Evolutionary conservation across 2,797 vertebrate species (phyloP), one percentile per base, ranked within the genome.

Genomic region (Acipenser ruthenus): DNA sequence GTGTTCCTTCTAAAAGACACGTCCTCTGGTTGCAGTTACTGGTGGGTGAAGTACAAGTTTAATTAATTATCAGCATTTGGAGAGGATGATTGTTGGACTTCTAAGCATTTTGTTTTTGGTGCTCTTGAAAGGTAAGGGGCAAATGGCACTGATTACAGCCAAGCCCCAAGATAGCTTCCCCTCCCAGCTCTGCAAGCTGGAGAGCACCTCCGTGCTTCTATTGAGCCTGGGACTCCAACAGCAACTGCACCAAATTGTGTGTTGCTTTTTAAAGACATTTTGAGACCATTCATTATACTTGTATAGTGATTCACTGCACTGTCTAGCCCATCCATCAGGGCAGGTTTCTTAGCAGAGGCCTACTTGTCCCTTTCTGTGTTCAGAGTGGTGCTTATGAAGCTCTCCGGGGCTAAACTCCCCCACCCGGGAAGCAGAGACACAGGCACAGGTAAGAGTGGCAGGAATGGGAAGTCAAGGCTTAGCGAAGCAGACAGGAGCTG

Each of bases 401-500:
- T 59, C 37, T 52, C 15, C 62, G 5, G 23, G 58, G 63, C 47
- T 37, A 62, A 50, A 8, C 60, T 59, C 53, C 52, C 60, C 37
- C 49, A 65, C 59, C 51, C 70, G 6, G 58, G 69, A 70, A 59
- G 65, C 60, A 68, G 68, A 58, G 73, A 74, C 53, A 49, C 73
- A 65, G 73, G 62, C 64, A 61, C 62, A 70, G 71, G 68, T 70
- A 74, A 75, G 60, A 49, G 70, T 67, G 66, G 81, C 71, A 69
- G 68, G 69, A 72, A 85, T 76, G 79, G 77, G 53, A 48, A 59
- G 8, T 48, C 71, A 76, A 78, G 78, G 79, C 81, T 79, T 77
- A 72, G 86, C 84, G 75, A 86, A 87, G 87, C 83, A 74, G 79
- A 78, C 80, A 50, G 68, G 86, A 89, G 91, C 82, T 91, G 92